Evolutionary conservation across 2,113 vertebrate species (phyloP).

Genomic region (Tragulus kanchil): DNA sequence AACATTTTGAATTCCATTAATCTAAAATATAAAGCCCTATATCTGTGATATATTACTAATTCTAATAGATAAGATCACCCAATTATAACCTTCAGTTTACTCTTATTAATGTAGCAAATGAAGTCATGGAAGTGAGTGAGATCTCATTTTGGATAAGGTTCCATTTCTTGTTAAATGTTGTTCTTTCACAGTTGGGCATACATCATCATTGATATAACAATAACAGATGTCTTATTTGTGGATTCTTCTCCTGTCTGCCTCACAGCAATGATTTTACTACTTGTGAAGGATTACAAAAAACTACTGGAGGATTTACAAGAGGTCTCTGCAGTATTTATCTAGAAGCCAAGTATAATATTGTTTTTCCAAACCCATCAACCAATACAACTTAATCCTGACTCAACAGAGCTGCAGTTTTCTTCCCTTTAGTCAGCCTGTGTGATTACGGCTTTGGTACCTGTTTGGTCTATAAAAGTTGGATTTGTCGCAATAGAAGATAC

Average conservation of each 20-base stretch:
- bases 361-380: constrained; percentile 83
- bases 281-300: constrained; percentile 87
- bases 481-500: constrained; percentile 51
- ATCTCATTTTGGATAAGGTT: constrained; percentile 88
- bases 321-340: constrained; percentile 83
- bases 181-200: constrained; percentile 86
- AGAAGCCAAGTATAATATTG: constrained; percentile 84
- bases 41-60: constrained; percentile 83
- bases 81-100: constrained; percentile 86
- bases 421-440: constrained; percentile 68
- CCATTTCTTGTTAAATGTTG: constrained; percentile 86
- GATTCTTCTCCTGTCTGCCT: constrained; percentile 86
- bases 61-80: constrained; percentile 85
- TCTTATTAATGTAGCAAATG: constrained; percentile 86
- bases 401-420: constrained; percentile 52
- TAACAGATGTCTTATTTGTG: constrained; percentile 88
- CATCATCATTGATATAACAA: constrained; percentile 89
- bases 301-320: constrained; percentile 87
- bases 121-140: constrained; percentile 81
- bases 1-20: constrained; percentile 81
- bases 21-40: constrained; percentile 81
- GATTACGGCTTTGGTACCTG: constrained; percentile 72
- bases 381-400: constrained; percentile 80
- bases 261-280: constrained; percentile 87
- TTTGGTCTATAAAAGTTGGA: constrained; percentile 77